Base-by-base conservation (phyloP, 2,888 invertebrate genomes). In the Koerneria pararmatus region DNA sequence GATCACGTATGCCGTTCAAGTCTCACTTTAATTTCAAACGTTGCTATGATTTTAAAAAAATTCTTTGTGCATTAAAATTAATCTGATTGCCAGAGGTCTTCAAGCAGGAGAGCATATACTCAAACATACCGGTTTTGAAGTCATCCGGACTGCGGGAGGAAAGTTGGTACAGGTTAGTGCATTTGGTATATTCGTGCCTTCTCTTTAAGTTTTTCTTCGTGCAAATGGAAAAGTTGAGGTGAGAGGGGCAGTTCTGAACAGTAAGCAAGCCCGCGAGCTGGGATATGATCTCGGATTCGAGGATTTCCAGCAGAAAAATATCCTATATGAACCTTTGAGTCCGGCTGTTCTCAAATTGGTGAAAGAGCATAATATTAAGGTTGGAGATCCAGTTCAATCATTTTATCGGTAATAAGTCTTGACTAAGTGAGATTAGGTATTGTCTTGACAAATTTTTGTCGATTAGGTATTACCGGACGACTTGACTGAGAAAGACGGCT, bases 121-220 rank as follows among this genome's bases (percentile, higher is more conserved):
- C 49, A 83, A 80, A 59, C 81, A 83, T 57, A 81, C 76, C 6
- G 83, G 80, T 31, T 76, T 81, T 11, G 80, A 81, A 67, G 76
- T 82, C 4, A 83, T 82, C 37, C 74, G 76, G 67, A 82, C 81
- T 4, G 82, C 82, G 11, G 80, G 82, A 15, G 82, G 82, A 19
- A 82, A 82, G 67, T 65, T 82, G 27, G 74, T 80, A 3, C 77
- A 79, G 68, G 80, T 73, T n/a, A n/a, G n/a, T n/a, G n/a, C n/a
- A n/a, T n/a, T n/a, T n/a, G n/a, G n/a, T n/a, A n/a, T n/a, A n/a
- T n/a, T n/a, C n/a, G n/a, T n/a, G n/a, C n/a, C n/a, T n/a, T n/a
- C n/a, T n/a, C n/a, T n/a, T n/a, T n/a, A n/a, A n/a, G n/a, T n/a
- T n/a, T n/a, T n/a, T 53, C 11, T 22, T 19, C 8, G 11, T 24